These are phyloP conservation scores for Drosophila peninsularis DNA, from an alignment of 2,888 invertebrate genomes.

Conservation along the genomic window DNA sequence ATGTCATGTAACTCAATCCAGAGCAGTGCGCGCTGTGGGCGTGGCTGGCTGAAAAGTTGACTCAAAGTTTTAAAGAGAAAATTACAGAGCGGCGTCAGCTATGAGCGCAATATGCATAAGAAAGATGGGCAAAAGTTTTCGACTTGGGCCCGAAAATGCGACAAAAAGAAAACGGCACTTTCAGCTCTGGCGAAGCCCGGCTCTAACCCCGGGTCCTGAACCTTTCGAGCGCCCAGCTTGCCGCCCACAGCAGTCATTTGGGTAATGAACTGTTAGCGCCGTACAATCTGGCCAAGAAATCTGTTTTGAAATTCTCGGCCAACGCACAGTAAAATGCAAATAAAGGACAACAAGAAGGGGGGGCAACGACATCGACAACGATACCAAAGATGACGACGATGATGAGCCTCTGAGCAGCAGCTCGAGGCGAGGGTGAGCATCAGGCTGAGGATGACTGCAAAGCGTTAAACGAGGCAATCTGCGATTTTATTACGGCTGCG, in stretches of 20 bases:
- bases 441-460: constrained; percentile 22
- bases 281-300: constrained; percentile 75
- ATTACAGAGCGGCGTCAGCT: constrained; percentile 48
- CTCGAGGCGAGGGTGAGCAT: constrained; percentile 15
- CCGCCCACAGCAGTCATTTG: constrained; percentile 65
- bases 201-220: constrained; percentile 2
- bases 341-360: constrained; percentile 44
- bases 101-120: constrained; percentile 37
- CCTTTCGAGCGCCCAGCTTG: neutral
- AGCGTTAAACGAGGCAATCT: constrained; percentile 48
- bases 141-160: constrained; percentile 31
- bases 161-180: constrained; percentile 36
- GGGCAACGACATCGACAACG: neutral
- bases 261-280: constrained; percentile 77
- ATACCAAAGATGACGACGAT: constrained; percentile 15
- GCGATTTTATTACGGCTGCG: constrained; percentile 50
- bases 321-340: constrained; percentile 52
- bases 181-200: constrained; percentile 19
- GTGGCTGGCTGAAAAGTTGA: constrained; percentile 34
- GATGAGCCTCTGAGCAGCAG: constrained; percentile 7
- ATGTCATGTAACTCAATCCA: constrained; percentile 6
- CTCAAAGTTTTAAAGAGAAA: constrained; percentile 52
- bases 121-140: constrained; percentile 47
- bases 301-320: constrained; percentile 72
- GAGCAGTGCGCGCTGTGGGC: neutral